These are phyloP conservation scores for Pygmarrhopalites habei DNA, from an alignment of 1,140 invertebrate species.

Conservation along the genomic window DNA sequence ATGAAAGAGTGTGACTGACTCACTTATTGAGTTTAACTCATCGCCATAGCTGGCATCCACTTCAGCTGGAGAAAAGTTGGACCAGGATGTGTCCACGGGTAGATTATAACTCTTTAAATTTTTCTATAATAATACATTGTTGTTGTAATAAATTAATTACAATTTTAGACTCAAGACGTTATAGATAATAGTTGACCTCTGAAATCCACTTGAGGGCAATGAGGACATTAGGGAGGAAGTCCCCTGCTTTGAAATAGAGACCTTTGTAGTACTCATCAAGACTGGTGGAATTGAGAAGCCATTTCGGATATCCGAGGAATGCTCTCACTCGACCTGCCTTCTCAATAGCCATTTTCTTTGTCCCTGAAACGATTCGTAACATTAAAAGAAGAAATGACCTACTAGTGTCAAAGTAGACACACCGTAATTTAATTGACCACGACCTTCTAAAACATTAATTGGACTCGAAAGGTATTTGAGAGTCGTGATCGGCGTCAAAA, in stretches of 20 bases:
- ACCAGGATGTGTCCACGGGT: conserved; percentile 3
- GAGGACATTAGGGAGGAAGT: conserved; percentile 33
- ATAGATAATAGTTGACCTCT: no score
- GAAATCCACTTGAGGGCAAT: conserved; percentile 29
- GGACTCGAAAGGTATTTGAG: no score
- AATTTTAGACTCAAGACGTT: no score
- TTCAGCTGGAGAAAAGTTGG: conserved; percentile 37
- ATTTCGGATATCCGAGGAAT: conserved; percentile 60
- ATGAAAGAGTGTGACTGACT: conserved; percentile 29
- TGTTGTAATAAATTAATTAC: no score
- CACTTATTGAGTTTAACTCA: conserved; percentile 51
- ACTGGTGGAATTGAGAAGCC: conserved; percentile 51
- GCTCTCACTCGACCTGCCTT: conserved; percentile 54
- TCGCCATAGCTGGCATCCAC: conserved; percentile 53
- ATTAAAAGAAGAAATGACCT: no score
- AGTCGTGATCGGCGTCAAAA: no score
- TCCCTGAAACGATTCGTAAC: no score
- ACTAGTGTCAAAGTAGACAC: no score
- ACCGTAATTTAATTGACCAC: no score
- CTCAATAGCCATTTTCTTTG: conserved; percentile 50
- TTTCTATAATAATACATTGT: no score
- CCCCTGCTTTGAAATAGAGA: conserved; percentile 21
- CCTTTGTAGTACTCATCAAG: conserved; percentile 46
- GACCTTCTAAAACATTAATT: no score
- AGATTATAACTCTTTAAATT: neutral